Percentiles rank a stretch among this genome's conserved stretches.
Evolutionary conservation across 2,888 invertebrate genomes (phyloP).

Genomic region (Drosophila planitibia): DNA sequence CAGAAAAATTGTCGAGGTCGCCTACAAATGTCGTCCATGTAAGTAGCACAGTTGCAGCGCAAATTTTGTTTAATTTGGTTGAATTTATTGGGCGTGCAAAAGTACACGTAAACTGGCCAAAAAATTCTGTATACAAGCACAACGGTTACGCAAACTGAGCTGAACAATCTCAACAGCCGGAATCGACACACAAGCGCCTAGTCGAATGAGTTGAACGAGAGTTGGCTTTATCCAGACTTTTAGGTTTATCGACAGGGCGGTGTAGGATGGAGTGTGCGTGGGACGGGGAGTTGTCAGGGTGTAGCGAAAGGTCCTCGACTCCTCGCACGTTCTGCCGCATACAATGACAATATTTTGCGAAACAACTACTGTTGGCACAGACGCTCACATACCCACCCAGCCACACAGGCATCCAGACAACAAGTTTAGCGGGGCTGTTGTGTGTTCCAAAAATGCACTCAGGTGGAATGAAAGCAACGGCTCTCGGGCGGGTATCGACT

Average conservation of each 20-base stretch:
- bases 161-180: conserved; percentile 45
- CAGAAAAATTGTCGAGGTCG: conserved; percentile 96
- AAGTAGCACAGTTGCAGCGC: conserved; percentile 86
- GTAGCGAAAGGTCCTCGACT: conserved; percentile 9
- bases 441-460: conserved; percentile 67
- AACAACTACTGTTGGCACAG: conserved; percentile 31
- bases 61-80: conserved; percentile 59
- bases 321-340: conserved; percentile 27
- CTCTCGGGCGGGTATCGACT: conserved; percentile 34
- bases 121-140: conserved; percentile 29
- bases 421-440: conserved; percentile 52
- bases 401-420: conserved; percentile 26
- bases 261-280: conserved; percentile 1
- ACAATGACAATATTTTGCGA: conserved; percentile 38
- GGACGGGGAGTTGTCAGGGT: not conserved
- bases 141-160: conserved; percentile 33
- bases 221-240: conserved; percentile 43
- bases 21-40: conserved; percentile 99
- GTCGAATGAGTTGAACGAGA: conserved; percentile 44
- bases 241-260: conserved; percentile 34
- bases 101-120: conserved; percentile 52
- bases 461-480: conserved; percentile 56
- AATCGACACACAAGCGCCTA: conserved; percentile 61
- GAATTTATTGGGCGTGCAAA: conserved; percentile 60
- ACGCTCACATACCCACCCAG: conserved; percentile 4